These are phyloP conservation scores for Sinocyclocheilus grahami DNA, from an alignment of 2,113 vertebrate genomes.

Conservation along the genomic window DNA sequence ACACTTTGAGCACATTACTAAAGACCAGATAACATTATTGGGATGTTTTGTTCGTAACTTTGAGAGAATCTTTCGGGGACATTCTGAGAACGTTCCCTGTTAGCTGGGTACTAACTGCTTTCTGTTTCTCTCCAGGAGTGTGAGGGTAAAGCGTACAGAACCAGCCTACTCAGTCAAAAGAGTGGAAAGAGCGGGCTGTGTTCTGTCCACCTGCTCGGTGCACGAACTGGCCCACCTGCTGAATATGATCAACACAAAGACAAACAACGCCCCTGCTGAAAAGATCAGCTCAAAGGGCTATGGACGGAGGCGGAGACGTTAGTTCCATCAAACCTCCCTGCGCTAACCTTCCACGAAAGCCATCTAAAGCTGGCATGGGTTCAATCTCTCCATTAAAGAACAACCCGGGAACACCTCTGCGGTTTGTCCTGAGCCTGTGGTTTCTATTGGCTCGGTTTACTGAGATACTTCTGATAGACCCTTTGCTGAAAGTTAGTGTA, in stretches of 20 bases:
- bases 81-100: too few species aligned
- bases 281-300: slow-evolving; percentile 83
- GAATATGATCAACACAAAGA: slow-evolving; percentile 71
- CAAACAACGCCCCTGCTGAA: slow-evolving; percentile 69
- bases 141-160: slow-evolving; percentile 74
- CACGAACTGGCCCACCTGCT: slow-evolving; percentile 81
- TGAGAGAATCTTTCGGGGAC: too few species aligned
- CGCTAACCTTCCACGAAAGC: slow-evolving; percentile 30
- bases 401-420: slow-evolving; percentile 2
- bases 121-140: slow-evolving; percentile 56
- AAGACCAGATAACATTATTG: too few species aligned
- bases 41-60: too few species aligned
- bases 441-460: slow-evolving; percentile 47
- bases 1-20: too few species aligned
- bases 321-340: slow-evolving; percentile 44
- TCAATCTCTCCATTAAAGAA: slow-evolving; percentile 32
- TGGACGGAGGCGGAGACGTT: slow-evolving; percentile 84
- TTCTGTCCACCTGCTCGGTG: slow-evolving; percentile 82
- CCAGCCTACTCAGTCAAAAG: slow-evolving; percentile 20
- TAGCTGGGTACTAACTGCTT: not conserved
- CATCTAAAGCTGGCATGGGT: slow-evolving; percentile 40
- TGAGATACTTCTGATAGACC: slow-evolving; percentile 55
- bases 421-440: slow-evolving; percentile 50
- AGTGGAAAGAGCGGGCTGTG: slow-evolving; percentile 74
- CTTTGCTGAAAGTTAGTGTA: slow-evolving; percentile 48